Percentiles rank a stretch among this genome's conserved stretches.
phyloP scores from a whole-genome alignment of 2,113 vertebrate species.

The Seriola quinqueradiata region DNA sequence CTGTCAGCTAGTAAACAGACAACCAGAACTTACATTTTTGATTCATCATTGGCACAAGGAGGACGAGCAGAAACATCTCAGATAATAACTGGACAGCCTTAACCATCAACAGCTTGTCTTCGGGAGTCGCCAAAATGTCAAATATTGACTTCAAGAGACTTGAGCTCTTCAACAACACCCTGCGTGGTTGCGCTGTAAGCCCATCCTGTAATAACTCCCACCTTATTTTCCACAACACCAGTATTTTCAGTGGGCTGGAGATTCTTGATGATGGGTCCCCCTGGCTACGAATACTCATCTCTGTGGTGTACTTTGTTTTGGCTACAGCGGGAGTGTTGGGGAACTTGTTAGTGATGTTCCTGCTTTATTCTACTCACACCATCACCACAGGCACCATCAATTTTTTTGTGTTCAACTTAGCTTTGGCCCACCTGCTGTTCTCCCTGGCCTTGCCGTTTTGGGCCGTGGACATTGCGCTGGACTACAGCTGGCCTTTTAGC shows the following conservation, averaged over 20 bases:
- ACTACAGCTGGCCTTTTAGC: slow-evolving; percentile 86
- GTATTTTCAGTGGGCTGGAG: slow-evolving; percentile 36
- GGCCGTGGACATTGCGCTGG: slow-evolving; percentile 82
- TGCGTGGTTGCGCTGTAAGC: slow-evolving; percentile 46
- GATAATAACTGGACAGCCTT: neutral
- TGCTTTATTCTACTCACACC: slow-evolving; percentile 79
- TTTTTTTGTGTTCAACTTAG: slow-evolving; percentile 83
- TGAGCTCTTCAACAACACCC: slow-evolving; percentile 48
- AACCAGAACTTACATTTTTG: slow-evolving; percentile 46
- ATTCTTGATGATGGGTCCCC: slow-evolving; percentile 58
- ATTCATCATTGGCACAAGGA: slow-evolving; percentile 14
- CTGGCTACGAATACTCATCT: slow-evolving; percentile 73
- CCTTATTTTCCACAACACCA: slow-evolving; percentile 51
- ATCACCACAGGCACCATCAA: slow-evolving; percentile 80
- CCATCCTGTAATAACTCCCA: slow-evolving; percentile 64
- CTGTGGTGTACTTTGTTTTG: slow-evolving; percentile 80
- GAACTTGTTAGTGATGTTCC: slow-evolving; percentile 82
- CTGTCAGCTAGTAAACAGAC: slow-evolving; percentile 52
- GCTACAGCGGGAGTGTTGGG: slow-evolving; percentile 80
- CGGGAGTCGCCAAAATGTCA: slow-evolving; percentile 57
- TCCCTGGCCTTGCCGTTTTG: slow-evolving; percentile 84
- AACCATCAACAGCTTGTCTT: neutral
- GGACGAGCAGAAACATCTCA: slow-evolving; percentile 21
- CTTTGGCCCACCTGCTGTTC: slow-evolving; percentile 82
- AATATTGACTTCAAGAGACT: slow-evolving; percentile 56